These are phyloP conservation scores for Zonotrichia albicollis DNA, from an alignment of 2,797 vertebrate genomes.

Conservation along the genomic window DNA sequence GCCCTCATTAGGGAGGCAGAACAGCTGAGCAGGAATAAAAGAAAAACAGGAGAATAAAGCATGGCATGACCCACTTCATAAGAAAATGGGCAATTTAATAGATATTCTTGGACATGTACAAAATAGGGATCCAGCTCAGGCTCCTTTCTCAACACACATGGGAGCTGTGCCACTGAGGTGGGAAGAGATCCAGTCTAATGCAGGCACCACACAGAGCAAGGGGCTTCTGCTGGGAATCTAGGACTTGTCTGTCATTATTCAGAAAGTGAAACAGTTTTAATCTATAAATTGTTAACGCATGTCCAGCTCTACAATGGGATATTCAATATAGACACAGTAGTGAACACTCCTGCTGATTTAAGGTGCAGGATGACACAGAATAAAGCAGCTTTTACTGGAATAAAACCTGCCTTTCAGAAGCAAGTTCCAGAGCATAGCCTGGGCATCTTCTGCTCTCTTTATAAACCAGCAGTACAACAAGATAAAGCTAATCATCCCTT, in stretches of 20 bases:
- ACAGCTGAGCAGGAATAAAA: not conserved
- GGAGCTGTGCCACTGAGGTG: not conserved
- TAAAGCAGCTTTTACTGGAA: not conserved
- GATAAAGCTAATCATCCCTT: not conserved
- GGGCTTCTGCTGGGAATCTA: not conserved
- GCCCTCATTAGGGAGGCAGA: not conserved
- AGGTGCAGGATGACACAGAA: not conserved
- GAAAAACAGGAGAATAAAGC: not conserved
- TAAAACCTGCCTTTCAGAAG: not conserved
- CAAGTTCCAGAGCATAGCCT: not conserved
- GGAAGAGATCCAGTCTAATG: not conserved
- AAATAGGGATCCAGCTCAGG: not conserved
- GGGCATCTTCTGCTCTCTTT: not conserved
- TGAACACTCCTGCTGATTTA: not conserved
- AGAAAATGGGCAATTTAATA: not conserved
- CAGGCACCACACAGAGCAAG: not conserved
- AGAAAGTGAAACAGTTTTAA: not conserved
- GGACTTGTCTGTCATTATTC: not conserved
- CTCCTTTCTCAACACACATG: not conserved
- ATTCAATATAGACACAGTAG: not conserved
- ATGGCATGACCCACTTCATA: not conserved
- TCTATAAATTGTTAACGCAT: not conserved
- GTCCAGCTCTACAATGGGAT: not conserved
- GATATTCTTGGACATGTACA: not conserved
- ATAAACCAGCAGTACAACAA: not conserved